Evolutionary conservation across 2,113 vertebrate species (phyloP).

Genomic region (Phycodurus eques): DNA sequence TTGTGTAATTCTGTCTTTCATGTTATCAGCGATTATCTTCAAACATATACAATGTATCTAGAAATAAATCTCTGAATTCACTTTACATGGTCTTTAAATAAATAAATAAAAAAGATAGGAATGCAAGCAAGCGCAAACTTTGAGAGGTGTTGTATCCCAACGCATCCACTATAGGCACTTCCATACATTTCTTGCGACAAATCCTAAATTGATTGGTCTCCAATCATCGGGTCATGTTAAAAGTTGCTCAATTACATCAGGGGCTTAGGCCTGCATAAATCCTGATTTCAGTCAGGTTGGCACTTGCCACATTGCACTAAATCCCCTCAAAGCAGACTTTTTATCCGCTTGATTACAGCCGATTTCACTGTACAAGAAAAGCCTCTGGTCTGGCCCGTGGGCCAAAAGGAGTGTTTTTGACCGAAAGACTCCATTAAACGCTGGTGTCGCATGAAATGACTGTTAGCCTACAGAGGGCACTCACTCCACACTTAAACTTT

Average conservation of each 20-base stretch:
- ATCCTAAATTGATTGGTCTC: constrained; percentile 9
- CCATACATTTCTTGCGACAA: neutral
- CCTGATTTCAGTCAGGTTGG: constrained; percentile 58
- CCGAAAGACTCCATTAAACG: constrained; percentile 38
- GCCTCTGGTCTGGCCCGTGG: constrained; percentile 17
- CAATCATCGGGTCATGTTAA: constrained; percentile 9
- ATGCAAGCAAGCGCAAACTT: too few relatives aligned
- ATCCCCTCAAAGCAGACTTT: constrained; percentile 52
- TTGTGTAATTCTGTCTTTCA: neutral
- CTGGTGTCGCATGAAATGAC: constrained; percentile 20
- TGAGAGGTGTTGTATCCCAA: neutral
- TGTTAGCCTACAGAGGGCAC: constrained; percentile 15
- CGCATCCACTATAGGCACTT: constrained; percentile 1
- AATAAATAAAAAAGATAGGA: neutral
- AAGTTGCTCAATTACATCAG: constrained; percentile 22
- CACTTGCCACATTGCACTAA: constrained; percentile 51
- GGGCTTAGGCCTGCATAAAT: constrained; percentile 36
- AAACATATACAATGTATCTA: neutral
- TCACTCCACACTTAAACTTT: constrained; percentile 6
- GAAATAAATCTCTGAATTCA: neutral
- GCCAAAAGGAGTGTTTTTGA: constrained; percentile 29
- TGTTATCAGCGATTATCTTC: neutral
- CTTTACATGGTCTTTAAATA: neutral
- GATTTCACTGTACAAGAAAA: constrained; percentile 54
- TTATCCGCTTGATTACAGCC: constrained; percentile 62